phyloP scores from a whole-genome alignment of 2,888 invertebrate genomes.

The Spilarctia lutea region DNA sequence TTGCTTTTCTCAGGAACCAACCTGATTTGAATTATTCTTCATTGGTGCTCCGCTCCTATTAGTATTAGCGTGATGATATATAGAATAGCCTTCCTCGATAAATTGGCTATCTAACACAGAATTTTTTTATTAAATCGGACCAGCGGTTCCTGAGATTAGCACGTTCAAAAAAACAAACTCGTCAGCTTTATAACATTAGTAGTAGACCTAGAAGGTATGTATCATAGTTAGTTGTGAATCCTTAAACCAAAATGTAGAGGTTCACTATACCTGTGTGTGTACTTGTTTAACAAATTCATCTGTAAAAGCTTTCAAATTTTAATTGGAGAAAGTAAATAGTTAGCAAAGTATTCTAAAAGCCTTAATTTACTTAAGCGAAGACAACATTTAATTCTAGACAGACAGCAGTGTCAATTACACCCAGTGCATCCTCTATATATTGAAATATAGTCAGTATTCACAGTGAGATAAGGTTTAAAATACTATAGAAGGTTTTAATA shows the following conservation, averaged over 20 bases:
- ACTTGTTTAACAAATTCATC: neutral
- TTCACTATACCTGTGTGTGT: neutral
- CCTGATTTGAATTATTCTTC: no score
- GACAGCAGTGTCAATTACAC: conserved; percentile 31
- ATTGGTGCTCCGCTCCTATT: no score
- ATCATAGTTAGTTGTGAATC: no score
- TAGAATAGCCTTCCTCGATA: no score
- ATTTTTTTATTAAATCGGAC: no score
- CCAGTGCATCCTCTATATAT: neutral
- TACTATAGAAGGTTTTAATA: conserved; percentile 13
- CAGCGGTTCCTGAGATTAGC: no score
- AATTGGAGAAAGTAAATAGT: neutral
- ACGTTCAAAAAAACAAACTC: no score
- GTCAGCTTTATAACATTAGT: no score
- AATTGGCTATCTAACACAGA: no score
- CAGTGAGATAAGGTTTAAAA: conserved; percentile 12
- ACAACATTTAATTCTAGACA: conserved; percentile 35
- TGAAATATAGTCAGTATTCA: conserved; percentile 23
- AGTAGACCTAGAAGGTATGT: no score
- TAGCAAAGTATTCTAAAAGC: neutral
- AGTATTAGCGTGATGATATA: no score
- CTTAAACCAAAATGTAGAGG: neutral
- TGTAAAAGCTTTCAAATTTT: neutral
- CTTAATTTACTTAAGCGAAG: conserved; percentile 21
- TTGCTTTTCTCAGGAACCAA: no score